These are phyloP conservation scores for Calyptomena viridis DNA, from an alignment of 2,113 vertebrate genomes.

Conservation along the genomic window DNA sequence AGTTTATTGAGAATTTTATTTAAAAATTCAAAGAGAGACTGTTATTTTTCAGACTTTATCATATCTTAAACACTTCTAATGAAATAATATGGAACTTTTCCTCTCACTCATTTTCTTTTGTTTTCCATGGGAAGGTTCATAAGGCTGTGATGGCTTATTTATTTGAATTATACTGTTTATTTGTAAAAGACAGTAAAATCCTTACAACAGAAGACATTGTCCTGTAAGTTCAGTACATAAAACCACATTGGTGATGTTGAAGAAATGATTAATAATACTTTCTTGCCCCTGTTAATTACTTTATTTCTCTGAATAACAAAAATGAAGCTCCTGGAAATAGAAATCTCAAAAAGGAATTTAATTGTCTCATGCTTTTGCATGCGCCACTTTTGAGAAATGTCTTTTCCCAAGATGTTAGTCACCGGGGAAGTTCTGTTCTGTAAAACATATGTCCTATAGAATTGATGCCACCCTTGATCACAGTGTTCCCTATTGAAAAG, in stretches of 20 bases:
- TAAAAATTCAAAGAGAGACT: not conserved
- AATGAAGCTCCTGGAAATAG: not conserved
- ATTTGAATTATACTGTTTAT: not conserved
- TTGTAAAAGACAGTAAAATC: not conserved
- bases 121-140: not conserved
- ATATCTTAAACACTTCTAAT: not conserved
- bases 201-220: not conserved
- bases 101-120: not conserved
- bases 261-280: not conserved
- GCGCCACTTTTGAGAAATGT: not conserved
- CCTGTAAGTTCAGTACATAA: not conserved
- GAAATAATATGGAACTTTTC: not conserved
- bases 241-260: not conserved
- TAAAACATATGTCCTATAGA: not conserved
- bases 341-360: not conserved
- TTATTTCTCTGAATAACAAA: not conserved
- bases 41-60: not conserved
- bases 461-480: not conserved
- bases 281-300: not conserved
- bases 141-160: not conserved
- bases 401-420: not conserved
- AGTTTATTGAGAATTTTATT: constrained; percentile 38
- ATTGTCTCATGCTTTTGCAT: not conserved
- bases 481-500: not conserved
- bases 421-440: not conserved